phyloP scores from a whole-genome alignment of 2,888 invertebrate genomes.

The Cataglyphis livida region DNA sequence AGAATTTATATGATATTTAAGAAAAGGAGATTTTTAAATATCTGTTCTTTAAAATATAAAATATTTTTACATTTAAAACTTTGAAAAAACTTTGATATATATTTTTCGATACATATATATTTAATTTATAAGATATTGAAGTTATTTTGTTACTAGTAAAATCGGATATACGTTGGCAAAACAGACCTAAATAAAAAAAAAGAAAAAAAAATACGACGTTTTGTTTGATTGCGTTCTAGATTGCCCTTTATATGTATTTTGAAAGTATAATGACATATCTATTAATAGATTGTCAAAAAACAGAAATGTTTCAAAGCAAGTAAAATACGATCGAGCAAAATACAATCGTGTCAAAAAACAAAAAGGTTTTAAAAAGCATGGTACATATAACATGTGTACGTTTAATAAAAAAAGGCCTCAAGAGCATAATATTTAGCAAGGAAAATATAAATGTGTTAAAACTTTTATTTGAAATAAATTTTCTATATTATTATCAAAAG shows the following conservation, averaged over 20 bases:
- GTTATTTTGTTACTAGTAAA: background rate
- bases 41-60: background rate
- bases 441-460: background rate
- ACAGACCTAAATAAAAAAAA: background rate
- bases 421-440: background rate
- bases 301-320: constrained; percentile 12
- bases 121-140: background rate
- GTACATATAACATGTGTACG: background rate
- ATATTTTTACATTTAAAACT: background rate
- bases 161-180: background rate
- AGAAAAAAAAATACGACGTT: background rate
- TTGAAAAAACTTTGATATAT: background rate
- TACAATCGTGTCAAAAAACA: background rate
- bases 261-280: background rate
- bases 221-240: constrained; percentile 1
- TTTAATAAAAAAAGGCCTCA: constrained; percentile 13
- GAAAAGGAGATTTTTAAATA: background rate
- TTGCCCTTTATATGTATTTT: constrained; percentile 3
- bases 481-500: background rate
- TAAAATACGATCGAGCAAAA: constrained; percentile 8
- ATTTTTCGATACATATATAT: too few relatives aligned
- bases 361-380: constrained; percentile 24
- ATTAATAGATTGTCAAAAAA: background rate
- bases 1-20: background rate
- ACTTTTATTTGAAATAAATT: background rate